Evolutionary conservation across 2,888 invertebrate genomes (phyloP), one percentile per base, ranked within the genome.

Genomic region (Frankliniella intonsa): DNA sequence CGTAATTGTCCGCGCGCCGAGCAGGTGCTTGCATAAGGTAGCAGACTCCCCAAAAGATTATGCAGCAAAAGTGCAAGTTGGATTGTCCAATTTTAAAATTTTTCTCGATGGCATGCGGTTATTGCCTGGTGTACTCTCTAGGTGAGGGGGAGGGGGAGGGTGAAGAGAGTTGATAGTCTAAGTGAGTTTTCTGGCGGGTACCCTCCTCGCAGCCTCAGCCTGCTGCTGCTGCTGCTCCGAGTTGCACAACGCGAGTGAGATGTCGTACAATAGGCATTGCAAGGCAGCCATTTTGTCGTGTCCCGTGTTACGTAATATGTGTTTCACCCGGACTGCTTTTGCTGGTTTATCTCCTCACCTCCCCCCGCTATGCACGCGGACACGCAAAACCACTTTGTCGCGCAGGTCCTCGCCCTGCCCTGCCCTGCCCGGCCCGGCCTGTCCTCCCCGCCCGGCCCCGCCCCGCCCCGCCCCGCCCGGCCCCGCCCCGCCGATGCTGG

Each of bases 321-420:
- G 38, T 38, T 38, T 5, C 38, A 38, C 55, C 12, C 17, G 14
- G 14, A 55, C 55, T 14, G 17, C 62, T 62, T 17, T 62, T 12
- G n/a, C 62, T 62, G 62, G 62, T 62, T 62, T 62, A 17, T 55
- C 25, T 69, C 69, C 69, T 10, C 69, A 11, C 69, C 69, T 25
- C 22, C 22, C 69, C 69, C 69, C 69, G 69, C 69, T 12, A 22
- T 76, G 12, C 69, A 62, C 69, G 69, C 69, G 69, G 69, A 76
- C 69, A 76, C 69, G 69, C 69, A 76, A 76, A 76, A 76, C 69
- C 69, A 76, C 69, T 76, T 76, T 76, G 69, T 76, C 69, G 69
- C 69, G 25, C 22, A 12, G 69, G 69, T 55, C 62, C 11, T 7
- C 14, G 19, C 62, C 19, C 62, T n/a, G 55, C 55, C 55, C 55